phyloP scores from a whole-genome alignment of 2,797 vertebrate species.

The Aplochiton taeniatus region DNA sequence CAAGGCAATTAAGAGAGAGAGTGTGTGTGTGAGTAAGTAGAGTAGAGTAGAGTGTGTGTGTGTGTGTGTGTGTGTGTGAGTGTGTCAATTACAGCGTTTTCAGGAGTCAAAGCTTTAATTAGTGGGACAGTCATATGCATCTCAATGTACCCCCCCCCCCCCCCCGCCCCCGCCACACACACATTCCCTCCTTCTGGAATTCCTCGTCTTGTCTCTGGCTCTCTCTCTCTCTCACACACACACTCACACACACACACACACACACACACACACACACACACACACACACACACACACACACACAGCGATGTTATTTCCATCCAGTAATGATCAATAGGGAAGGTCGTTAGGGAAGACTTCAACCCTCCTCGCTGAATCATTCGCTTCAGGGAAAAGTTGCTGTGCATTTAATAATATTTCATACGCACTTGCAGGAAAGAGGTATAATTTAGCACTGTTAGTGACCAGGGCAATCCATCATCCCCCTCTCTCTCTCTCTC shows the following conservation, averaged over 20 bases:
- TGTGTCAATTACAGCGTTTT: too few relatives aligned
- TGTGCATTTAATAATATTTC: constrained; percentile 84
- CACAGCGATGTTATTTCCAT: constrained; percentile 48
- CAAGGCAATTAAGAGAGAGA: too few relatives aligned
- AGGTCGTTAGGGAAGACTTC: constrained; percentile 80
- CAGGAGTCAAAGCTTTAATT: constrained; percentile 90
- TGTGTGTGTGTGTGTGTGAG: too few relatives aligned
- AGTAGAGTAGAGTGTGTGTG: too few relatives aligned
- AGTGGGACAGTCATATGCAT: constrained; percentile 78
- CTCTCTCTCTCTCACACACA: constrained; percentile 10
- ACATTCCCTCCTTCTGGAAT: background rate
- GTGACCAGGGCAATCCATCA: constrained; percentile 83
- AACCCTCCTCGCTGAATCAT: constrained; percentile 83
- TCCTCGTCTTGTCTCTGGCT: constrained; percentile 10
- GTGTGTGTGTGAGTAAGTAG: too few relatives aligned
- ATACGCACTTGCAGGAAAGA: constrained; percentile 82
- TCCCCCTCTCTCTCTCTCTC: constrained; percentile 56
- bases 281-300: constrained; percentile 15
- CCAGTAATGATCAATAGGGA: constrained; percentile 83
- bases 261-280: constrained; percentile 12
- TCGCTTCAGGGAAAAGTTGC: constrained; percentile 84
- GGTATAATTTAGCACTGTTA: constrained; percentile 85
- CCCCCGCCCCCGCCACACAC: background rate
- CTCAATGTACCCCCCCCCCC: constrained; percentile 21
- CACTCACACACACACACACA: constrained; percentile 17